These are phyloP conservation scores for Numenius phaeopus DNA, from an alignment of 2,797 vertebrate genomes.

Conservation along the genomic window DNA sequence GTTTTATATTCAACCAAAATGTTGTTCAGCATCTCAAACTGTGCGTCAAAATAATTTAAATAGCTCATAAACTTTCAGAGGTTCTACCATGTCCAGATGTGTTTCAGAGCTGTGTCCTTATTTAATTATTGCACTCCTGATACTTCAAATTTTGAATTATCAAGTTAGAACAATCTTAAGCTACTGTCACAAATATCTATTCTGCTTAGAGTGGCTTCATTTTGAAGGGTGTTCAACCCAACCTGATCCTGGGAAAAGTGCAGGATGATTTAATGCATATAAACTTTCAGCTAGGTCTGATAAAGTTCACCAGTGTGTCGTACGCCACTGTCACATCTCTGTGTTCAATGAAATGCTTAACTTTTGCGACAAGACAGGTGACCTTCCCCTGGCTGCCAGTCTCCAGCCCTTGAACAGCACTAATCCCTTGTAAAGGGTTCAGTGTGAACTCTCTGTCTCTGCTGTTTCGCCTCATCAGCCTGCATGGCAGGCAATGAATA, in stretches of 20 bases:
- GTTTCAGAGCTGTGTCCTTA: not conserved
- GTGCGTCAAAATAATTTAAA: not conserved
- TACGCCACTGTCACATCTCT: not conserved
- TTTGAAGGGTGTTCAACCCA: not conserved
- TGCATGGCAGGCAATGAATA: not conserved
- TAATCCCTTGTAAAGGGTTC: not conserved
- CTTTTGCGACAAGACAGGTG: not conserved
- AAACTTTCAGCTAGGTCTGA: not conserved
- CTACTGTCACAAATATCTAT: not conserved
- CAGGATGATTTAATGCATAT: not conserved
- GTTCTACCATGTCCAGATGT: not conserved
- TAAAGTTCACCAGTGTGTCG: not conserved
- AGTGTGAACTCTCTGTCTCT: fast-evolving
- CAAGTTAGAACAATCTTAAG: not conserved
- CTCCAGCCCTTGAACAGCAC: not conserved
- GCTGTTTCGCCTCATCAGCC: not conserved
- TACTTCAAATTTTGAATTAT: not conserved
- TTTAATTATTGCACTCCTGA: not conserved
- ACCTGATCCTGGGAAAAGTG: not conserved
- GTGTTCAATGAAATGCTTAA: not conserved
- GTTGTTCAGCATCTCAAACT: not conserved
- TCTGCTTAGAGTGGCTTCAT: not conserved
- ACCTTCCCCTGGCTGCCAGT: not conserved
- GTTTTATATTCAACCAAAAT: not conserved
- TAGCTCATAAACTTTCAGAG: not conserved